Evolutionary conservation across 2,888 invertebrate species (phyloP).

Genomic region (Pelosia muscerda): DNA sequence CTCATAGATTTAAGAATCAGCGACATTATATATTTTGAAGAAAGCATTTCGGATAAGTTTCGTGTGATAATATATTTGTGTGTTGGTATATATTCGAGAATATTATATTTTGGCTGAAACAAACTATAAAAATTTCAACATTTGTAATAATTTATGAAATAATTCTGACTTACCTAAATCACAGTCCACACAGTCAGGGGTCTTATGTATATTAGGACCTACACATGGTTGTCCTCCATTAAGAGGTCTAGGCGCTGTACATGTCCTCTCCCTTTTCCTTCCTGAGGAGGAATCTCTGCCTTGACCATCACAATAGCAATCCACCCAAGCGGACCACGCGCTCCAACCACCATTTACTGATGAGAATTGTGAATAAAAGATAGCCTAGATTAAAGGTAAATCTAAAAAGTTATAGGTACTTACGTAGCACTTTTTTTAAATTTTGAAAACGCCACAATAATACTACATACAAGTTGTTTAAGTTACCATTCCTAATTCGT

Average conservation of each 20-base stretch:
- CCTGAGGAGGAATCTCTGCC: constrained; percentile 89
- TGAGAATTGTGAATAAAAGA: not conserved
- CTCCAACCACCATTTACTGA: constrained; percentile 98
- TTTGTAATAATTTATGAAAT: too few species aligned
- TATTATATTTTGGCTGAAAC: too few species aligned
- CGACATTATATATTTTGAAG: too few species aligned
- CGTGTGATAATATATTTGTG: too few species aligned
- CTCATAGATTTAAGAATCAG: not conserved
- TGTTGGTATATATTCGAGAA: too few species aligned
- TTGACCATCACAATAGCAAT: constrained; percentile 90
- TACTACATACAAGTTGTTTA: too few species aligned
- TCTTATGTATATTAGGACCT: constrained; percentile 93
- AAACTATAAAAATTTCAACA: too few species aligned
- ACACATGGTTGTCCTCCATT: constrained; percentile 96
- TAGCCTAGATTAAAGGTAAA: not conserved
- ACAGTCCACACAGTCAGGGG: constrained; percentile 92
- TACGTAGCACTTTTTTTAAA: too few species aligned
- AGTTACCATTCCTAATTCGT: too few species aligned
- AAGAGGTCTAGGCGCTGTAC: constrained; percentile 95
- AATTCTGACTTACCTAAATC: constrained; percentile 78
- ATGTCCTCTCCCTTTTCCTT: constrained; percentile 93
- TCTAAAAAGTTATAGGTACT: too few species aligned
- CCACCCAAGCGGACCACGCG: constrained; percentile 95
- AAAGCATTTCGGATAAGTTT: too few species aligned
- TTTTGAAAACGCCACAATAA: too few species aligned